Base-by-base conservation (phyloP, 2,113 vertebrate genomes). In the Peromyscus maniculatus region DNA sequence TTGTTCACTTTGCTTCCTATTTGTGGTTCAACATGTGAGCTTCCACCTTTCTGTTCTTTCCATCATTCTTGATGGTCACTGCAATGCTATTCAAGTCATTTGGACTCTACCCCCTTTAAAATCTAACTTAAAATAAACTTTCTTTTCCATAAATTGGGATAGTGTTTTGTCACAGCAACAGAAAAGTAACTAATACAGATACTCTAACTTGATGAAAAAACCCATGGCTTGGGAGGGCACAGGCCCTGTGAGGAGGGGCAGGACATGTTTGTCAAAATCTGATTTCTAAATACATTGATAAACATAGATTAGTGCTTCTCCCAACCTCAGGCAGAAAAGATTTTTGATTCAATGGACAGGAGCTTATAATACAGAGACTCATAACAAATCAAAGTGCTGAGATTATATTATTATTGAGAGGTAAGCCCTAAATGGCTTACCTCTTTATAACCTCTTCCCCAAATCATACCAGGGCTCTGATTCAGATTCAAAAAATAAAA, bases 181-280 rank as follows among this genome's bases (percentile, higher is more conserved):
- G 8, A 59, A n/a, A 59, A 2, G 19, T 82, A 82, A 82, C 2
- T 21, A 57, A 24, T 52, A 52, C 28, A 80, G 28, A 80, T 3
- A 11, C 52, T 36, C 11, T 57, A 57, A 24, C 79, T 57, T 57
- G 52, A 57, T 57, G 4, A 82, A 82, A 82, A 57, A 82, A 2
- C 2, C 1, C 5, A 0, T 55, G 3, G 3, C 31, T 33, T 36
- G 4, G 10, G 33, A 82, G 9, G 33, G 1, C 52, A 28, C 10
- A 28, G 43, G 75, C 39, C 0, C 1, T 55, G 0, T 21, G 49
- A 17, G 8, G 3, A 80, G 49, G 49, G 49, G 5, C 31, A 80
- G 49, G 55, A 57, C 1, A 10, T 36, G 3, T 79, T n/a, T 57
- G 52, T 57, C 8, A 55, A 36, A 55, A 57, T 57, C 8, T 57